A percentile compares a stretch with the other conserved stretches of the same genome.
phyloP scores from a whole-genome alignment of 2,113 vertebrate species.

The Psilopogon haemacephalus region DNA sequence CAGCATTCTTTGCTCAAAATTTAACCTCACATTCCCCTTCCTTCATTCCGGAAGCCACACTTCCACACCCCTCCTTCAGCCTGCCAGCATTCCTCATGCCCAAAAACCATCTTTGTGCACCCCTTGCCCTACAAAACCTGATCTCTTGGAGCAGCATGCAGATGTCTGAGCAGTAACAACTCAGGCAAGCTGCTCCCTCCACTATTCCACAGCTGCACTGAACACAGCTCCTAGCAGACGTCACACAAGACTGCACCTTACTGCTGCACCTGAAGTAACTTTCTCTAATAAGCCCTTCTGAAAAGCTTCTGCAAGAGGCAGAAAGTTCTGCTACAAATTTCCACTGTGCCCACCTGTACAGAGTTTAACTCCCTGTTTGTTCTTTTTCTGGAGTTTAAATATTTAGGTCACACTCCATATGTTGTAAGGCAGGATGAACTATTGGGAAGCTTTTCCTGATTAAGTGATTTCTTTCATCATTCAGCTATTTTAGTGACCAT shows the following conservation, averaged over 20 bases:
- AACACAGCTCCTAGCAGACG: neutral
- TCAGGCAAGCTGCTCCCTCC: neutral
- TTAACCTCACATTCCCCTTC: neutral
- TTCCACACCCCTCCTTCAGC: accelerated
- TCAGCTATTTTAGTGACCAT: neutral
- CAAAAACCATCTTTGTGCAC: neutral
- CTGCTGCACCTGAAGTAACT: neutral
- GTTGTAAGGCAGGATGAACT: neutral
- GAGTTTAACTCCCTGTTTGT: neutral
- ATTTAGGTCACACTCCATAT: neutral
- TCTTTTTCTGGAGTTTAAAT: neutral
- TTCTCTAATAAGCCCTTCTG: neutral
- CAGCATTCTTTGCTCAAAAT: neutral
- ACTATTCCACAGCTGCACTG: neutral
- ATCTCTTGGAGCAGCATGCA: neutral
- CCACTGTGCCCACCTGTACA: accelerated
- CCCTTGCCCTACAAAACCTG: neutral
- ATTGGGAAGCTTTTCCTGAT: neutral
- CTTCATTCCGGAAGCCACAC: neutral
- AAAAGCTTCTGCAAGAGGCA: neutral
- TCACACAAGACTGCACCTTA: neutral
- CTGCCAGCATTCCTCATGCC: neutral
- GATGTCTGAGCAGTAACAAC: neutral
- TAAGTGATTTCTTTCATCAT: neutral
- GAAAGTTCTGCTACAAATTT: neutral